Base-by-base conservation (phyloP, 1,140 invertebrate species). In the Matsumurasca onukii region DNA sequence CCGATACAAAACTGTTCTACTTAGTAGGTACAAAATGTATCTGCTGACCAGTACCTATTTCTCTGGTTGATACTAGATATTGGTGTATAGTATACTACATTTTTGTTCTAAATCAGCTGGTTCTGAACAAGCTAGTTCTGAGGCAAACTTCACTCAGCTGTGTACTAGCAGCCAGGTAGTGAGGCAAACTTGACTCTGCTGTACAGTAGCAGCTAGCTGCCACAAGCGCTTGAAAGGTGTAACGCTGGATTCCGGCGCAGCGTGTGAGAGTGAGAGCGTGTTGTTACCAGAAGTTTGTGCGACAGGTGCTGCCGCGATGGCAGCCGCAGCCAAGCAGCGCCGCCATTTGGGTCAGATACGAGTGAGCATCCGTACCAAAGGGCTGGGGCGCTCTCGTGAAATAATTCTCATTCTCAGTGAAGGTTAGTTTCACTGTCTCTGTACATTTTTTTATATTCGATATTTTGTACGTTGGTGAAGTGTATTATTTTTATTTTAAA, bases 331-430 rank as follows among this genome's bases (percentile, higher is more conserved):
- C 74, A 89, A 88, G 82, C 86, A 89, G 81, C 86, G 87, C 78
- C 87, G 89, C 80, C 89, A 88, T 83, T 84, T 91, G 83, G 87
- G 88, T 85, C 89, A 91, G 83, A 88, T 91, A 81, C 86, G 90
- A 86, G n/a, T n/a, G 92, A 94, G 83, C 92, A 94, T 87, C 92
- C 92, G 82, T 94, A 94, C 87, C 91, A 93, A 88, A 92, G 92
- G 85, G 90, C 91, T 79, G 91, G 89, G 81, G 88, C 90, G 83
- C 74, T 75, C 65, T 71, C 72, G 59, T 73, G 69, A 71, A 67
- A 63, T 52, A 49, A 52, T 65, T 29, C 64, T 66, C 52, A 20
- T 59, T 71, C 63, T 45, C 52, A 45, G 31, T 67, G 63, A 73
- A 73, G 72, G 72, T 73, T 73, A 73, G 72, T 73, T 73, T 68